Evolutionary conservation across 2,888 invertebrate species (phyloP), one percentile per base, ranked within the genome.

Genomic region (Protodeltote pygarga): DNA sequence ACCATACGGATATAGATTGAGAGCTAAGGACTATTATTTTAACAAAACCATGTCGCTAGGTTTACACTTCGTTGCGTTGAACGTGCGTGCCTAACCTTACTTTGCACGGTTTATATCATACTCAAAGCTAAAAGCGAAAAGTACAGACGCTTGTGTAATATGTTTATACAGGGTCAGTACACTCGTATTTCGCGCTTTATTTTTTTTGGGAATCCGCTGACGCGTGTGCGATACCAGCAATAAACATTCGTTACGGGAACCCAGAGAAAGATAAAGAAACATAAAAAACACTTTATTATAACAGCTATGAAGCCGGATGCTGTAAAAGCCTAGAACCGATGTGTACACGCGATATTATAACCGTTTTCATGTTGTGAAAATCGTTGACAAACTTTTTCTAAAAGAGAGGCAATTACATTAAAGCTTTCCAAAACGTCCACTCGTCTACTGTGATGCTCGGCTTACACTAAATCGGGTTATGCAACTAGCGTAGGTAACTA

Each of bases 181-280:
- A 52, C 59, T 67, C 35, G 45, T 70, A 69, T 71, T 64, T 71
- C 51, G 68, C 58, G 69, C 61, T 73, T 70, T 52, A 59, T 66
- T 60, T 79, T 73, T 77, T 76, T 75, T 66, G 46, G 45, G 57
- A 68, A 68, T 62, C 62, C 55, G 69, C 69, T 72, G 75, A 75
- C 65, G 70, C 70, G 71, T 51, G 65, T 65, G 65, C 73, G 72
- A 78, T 74, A 71, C 71, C 67, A 70, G 71, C 73, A 70, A 75
- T 79, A 76, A 76, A 76, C 74, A 78, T 75, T 74, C 67, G 73
- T 76, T 77, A 72, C 59, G 45, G 60, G 50, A 54, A 62, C 54
- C 55, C 53, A 44, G 38, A 50, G 53, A 54, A 61, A 64, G 51
- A 66, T 61, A 71, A 63, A 63, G 60, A 65, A 31, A 57, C 31